Evolutionary conservation across 2,797 vertebrate genomes (phyloP).

Genomic region (Dicrostonyx torquatus): DNA sequence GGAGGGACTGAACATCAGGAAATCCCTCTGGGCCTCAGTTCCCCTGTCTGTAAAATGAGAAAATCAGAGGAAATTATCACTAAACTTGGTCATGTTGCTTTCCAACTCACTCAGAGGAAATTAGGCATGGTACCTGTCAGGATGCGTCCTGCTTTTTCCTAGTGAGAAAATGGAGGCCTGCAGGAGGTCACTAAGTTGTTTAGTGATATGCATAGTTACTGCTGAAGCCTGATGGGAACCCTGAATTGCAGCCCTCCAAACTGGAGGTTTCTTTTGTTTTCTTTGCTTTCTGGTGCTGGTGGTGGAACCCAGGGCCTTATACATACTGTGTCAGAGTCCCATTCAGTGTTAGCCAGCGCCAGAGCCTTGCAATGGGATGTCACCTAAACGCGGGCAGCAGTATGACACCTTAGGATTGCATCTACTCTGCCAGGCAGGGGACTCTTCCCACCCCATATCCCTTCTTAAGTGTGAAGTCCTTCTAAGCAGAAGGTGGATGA

Average conservation of each 20-base stretch:
- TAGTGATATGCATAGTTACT: not conserved
- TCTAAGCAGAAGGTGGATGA: not conserved
- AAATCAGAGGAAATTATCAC: not conserved
- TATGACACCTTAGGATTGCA: not conserved
- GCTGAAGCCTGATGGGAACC: not conserved
- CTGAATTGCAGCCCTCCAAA: not conserved
- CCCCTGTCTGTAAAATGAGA: not conserved
- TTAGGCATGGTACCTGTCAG: not conserved
- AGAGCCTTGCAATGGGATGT: not conserved
- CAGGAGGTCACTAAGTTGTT: not conserved
- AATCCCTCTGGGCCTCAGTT: not conserved
- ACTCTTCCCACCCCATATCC: not conserved
- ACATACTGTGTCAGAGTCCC: not conserved
- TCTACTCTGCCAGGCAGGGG: not conserved
- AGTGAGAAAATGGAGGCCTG: not conserved
- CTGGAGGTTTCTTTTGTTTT: not conserved
- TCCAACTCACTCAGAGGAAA: not conserved
- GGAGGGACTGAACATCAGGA: too few relatives aligned
- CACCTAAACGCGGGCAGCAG: not conserved
- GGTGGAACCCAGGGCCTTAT: not conserved
- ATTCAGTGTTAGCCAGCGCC: not conserved
- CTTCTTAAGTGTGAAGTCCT: not conserved
- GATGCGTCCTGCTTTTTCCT: not conserved
- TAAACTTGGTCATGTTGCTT: not conserved
- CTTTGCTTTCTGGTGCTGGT: not conserved